Evolutionary conservation across 2,113 vertebrate species (phyloP).

Genomic region (Trematocara stigmaticum): DNA sequence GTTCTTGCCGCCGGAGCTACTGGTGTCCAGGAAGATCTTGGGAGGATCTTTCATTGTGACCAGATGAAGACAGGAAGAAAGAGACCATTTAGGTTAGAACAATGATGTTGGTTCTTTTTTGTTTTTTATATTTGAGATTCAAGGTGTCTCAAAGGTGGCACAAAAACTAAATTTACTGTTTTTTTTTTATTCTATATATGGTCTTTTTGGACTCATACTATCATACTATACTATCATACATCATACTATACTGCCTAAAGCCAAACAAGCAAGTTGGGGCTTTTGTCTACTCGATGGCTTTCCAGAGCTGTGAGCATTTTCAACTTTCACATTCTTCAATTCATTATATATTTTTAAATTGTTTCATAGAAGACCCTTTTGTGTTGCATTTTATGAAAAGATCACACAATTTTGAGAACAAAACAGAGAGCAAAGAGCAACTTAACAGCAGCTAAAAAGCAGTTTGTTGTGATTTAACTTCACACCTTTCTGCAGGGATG

Average conservation of each 20-base stretch:
- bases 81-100: background rate
- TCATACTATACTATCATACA: background rate
- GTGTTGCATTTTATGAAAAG: background rate
- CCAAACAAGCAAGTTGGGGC: background rate
- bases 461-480: background rate
- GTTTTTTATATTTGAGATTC: background rate
- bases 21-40: slow-evolving; percentile 86
- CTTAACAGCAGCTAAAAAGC: background rate
- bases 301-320: background rate
- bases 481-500: background rate
- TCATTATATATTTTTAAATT: background rate
- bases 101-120: background rate
- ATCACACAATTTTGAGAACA: background rate
- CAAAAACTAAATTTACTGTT: background rate
- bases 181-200: background rate
- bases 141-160: background rate
- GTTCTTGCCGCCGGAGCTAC: slow-evolving; percentile 70
- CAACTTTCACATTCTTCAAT: background rate
- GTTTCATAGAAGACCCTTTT: background rate
- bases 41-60: slow-evolving; percentile 79
- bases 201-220: background rate
- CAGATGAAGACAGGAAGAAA: background rate
- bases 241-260: background rate
- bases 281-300: background rate
- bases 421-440: background rate